Percentiles rank a stretch among this genome's conserved stretches.
Conservation (phyloP, 1,140 invertebrate genomes). For the Anoplophora glabripennis region DNA sequence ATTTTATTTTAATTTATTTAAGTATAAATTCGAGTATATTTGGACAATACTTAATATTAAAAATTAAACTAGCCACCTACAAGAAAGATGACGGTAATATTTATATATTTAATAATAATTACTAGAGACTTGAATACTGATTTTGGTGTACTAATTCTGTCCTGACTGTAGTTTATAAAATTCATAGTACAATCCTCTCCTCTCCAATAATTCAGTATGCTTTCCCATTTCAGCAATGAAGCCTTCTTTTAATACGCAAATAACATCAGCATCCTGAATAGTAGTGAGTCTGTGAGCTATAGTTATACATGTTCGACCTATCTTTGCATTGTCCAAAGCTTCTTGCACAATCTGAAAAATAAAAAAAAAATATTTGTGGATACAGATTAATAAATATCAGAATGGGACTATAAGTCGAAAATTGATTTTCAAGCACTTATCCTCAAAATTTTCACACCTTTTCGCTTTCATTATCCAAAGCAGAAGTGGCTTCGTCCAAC, state of each 20-base stretch:
- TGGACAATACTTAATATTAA: too few species aligned
- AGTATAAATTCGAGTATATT: too few species aligned
- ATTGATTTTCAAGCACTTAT: too few species aligned
- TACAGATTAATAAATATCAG: not conserved
- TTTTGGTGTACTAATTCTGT: not conserved
- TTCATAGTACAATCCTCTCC: constrained; percentile 76
- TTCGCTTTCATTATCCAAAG: constrained; percentile 77
- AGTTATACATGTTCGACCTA: constrained; percentile 72
- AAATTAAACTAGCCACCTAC: too few species aligned
- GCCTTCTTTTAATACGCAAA: constrained; percentile 77
- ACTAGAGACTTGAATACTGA: too few species aligned
- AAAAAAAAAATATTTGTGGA: not conserved
- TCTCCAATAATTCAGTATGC: constrained; percentile 73
- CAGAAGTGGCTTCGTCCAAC: constrained; percentile 86
- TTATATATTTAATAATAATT: too few species aligned
- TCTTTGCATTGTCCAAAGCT: constrained; percentile 66
- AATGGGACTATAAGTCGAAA: too few species aligned
- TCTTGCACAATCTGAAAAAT: constrained; percentile 62
- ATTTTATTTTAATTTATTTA: too few species aligned
- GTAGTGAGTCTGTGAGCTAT: constrained; percentile 80
- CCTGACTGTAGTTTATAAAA: constrained; percentile 52
- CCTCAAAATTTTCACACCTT: constrained; percentile 33
- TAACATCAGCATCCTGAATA: constrained; percentile 75
- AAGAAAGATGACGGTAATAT: too few species aligned
- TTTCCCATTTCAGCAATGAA: constrained; percentile 76